Evolutionary conservation across 2,797 vertebrate species (phyloP).

Genomic region (Darevskia nairensis): DNA sequence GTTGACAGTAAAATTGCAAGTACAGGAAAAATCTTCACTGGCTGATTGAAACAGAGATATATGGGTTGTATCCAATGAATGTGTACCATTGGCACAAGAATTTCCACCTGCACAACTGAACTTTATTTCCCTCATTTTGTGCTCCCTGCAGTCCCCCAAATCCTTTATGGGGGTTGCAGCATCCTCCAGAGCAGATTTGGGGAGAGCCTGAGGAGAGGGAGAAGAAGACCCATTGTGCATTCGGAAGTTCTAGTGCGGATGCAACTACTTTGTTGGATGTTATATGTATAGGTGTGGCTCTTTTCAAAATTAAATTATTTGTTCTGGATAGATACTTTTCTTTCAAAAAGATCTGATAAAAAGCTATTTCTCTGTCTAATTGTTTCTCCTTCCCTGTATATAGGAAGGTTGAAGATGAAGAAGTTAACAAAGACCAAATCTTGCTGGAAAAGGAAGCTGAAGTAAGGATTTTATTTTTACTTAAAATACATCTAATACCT

Average conservation of each 20-base stretch:
- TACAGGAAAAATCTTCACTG: background rate
- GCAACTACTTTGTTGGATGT: too few species aligned
- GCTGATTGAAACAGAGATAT: background rate
- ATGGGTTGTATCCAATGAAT: background rate
- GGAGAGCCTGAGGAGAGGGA: too few species aligned
- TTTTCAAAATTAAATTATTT: background rate
- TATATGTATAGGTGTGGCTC: background rate
- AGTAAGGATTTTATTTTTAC: slow-evolving; percentile 76
- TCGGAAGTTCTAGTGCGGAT: too few species aligned
- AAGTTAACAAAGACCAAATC: slow-evolving; percentile 97
- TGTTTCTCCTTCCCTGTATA: background rate
- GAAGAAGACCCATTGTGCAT: too few species aligned
- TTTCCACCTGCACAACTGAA: too few species aligned
- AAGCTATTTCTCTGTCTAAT: background rate
- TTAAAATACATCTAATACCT: background rate
- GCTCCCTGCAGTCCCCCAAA: too few species aligned
- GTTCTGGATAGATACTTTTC: background rate
- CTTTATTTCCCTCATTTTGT: too few species aligned
- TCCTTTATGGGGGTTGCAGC: too few species aligned
- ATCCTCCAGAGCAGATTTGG: too few species aligned
- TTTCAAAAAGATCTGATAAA: slow-evolving; percentile 27
- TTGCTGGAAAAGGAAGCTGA: slow-evolving; percentile 98
- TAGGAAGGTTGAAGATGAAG: slow-evolving; percentile 95
- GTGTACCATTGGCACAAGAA: too few species aligned
- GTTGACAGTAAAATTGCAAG: background rate